phyloP scores from a whole-genome alignment of 2,797 vertebrate genomes.

The Cyprinodon diabolis region DNA sequence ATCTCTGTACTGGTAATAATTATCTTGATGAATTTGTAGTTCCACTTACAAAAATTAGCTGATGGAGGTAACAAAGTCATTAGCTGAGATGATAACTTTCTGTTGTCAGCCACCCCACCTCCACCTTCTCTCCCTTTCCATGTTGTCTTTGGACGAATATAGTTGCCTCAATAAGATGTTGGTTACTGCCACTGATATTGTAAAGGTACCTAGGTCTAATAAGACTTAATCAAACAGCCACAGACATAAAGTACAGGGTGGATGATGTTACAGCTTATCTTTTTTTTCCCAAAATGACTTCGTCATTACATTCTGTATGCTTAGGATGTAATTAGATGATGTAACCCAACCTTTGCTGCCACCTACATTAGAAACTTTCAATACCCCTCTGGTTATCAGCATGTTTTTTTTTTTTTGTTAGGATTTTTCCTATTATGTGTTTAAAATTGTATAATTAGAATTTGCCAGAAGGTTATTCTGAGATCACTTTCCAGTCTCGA shows the following conservation, averaged over 20 bases:
- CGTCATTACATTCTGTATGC: background rate
- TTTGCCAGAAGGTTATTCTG: background rate
- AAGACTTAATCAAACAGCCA: background rate
- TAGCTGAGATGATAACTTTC: background rate
- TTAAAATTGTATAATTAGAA: background rate
- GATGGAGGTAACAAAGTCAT: background rate
- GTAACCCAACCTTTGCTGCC: background rate
- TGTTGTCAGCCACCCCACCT: too few species aligned
- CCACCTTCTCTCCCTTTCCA: too few species aligned
- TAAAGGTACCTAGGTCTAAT: background rate
- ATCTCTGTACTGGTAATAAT: too few species aligned
- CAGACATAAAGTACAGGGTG: background rate
- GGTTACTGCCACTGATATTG: background rate
- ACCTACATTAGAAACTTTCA: background rate
- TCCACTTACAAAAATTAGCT: too few species aligned
- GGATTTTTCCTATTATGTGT: background rate
- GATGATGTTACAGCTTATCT: background rate
- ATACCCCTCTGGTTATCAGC: background rate
- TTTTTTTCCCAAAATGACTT: background rate
- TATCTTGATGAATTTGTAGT: too few species aligned
- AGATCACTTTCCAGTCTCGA: constrained; percentile 1
- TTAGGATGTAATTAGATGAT: background rate
- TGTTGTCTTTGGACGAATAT: too few species aligned
- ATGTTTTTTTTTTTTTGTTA: background rate
- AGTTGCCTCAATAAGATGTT: too few species aligned